These are phyloP conservation scores for Trissolcus basalis DNA, from an alignment of 1,140 invertebrate species.

Conservation along the genomic window DNA sequence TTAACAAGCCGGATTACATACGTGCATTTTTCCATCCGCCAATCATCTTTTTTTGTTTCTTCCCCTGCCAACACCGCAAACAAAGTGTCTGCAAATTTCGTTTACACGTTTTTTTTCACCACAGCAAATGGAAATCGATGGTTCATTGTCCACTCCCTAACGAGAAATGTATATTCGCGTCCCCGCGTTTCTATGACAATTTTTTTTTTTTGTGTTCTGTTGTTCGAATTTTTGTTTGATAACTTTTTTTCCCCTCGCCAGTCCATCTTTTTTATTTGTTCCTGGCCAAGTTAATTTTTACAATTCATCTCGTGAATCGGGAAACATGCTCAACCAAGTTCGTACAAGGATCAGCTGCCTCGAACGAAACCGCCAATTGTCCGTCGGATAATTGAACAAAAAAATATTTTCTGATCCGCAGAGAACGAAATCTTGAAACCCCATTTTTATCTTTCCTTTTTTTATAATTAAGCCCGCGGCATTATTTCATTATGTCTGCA, in stretches of 20 bases:
- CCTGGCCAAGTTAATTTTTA: too few relatives aligned
- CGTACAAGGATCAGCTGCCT: too few relatives aligned
- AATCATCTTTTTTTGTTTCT: slow-evolving; percentile 6
- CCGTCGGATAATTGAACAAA: slow-evolving; percentile 7
- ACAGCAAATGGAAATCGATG: slow-evolving; percentile 12
- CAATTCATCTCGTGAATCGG: too few relatives aligned
- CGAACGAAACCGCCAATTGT: slow-evolving; percentile 7
- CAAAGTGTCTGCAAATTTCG: slow-evolving; percentile 6
- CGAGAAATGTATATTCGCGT: not conserved
- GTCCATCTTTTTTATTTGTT: too few relatives aligned
- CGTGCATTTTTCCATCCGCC: slow-evolving; percentile 3
- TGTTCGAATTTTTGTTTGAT: not conserved
- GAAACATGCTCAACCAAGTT: too few relatives aligned
- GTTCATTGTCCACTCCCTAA: not conserved
- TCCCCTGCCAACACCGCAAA: slow-evolving; percentile 2
- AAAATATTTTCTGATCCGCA: not conserved
- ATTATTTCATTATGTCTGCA: slow-evolving; percentile 47
- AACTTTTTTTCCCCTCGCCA: too few relatives aligned
- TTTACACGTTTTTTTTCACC: not conserved
- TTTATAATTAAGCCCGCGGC: slow-evolving; percentile 36
- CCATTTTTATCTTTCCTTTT: slow-evolving; percentile 12
- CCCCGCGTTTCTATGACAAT: not conserved
- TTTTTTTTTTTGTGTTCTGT: slow-evolving; percentile 1
- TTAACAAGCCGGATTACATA: slow-evolving; percentile 28
- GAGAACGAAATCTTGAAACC: slow-evolving; percentile 22